Percentiles rank a stretch among this genome's conserved stretches.
Conservation (phyloP, 2,797 vertebrate species). For the Todus mexicanus region DNA sequence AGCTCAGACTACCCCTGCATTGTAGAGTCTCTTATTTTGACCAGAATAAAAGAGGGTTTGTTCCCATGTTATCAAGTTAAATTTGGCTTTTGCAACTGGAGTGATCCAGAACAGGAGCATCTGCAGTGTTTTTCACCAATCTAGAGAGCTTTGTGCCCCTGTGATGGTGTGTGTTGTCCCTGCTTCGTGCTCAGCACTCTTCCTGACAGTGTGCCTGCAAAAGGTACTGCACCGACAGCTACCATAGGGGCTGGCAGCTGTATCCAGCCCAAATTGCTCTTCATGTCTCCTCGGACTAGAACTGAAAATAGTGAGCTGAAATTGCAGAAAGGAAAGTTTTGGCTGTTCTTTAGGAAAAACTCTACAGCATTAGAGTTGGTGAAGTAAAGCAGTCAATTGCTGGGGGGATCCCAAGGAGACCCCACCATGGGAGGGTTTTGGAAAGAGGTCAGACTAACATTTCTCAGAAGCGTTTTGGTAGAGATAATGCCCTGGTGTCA, state of each 20-base stretch:
- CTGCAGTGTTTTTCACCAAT: not conserved
- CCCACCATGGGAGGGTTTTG: not conserved
- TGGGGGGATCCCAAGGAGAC: not conserved
- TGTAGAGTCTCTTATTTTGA: not conserved
- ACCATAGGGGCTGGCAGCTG: not conserved
- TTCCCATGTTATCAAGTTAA: not conserved
- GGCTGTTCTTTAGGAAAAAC: not conserved
- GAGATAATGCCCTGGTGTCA: not conserved
- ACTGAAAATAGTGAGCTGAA: not conserved
- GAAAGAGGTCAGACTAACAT: not conserved
- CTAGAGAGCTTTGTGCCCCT: not conserved
- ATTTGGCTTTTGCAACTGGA: not conserved
- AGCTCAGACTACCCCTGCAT: not conserved
- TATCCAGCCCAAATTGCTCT: not conserved
- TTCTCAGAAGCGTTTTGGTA: not conserved
- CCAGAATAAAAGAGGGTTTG: not conserved
- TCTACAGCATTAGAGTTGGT: not conserved
- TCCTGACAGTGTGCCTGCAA: not conserved
- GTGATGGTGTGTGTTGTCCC: not conserved
- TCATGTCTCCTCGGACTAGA: not conserved
- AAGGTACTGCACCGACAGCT: not conserved
- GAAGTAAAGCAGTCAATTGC: not conserved
- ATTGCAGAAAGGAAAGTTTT: not conserved
- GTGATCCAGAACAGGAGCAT: not conserved
- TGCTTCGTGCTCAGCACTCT: not conserved